Evolutionary conservation across 2,888 invertebrate species (phyloP).

Genomic region (Macrophya annulata): DNA sequence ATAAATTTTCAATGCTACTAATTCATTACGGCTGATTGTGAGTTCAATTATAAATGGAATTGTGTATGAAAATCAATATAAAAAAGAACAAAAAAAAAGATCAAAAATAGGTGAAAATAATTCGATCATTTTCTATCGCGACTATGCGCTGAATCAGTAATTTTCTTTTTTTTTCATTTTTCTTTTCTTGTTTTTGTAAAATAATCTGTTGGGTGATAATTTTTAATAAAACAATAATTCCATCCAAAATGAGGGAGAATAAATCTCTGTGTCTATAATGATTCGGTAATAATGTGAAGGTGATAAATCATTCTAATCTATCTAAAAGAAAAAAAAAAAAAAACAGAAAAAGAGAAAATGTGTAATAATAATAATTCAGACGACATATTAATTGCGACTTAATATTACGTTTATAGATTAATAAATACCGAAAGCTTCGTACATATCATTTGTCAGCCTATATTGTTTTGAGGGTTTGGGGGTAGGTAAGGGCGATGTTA

Average conservation of each 20-base stretch:
- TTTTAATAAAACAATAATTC: background rate
- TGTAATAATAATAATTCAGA: slow-evolving; percentile 4
- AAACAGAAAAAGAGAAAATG: background rate
- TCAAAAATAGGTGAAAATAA: background rate
- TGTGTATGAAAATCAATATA: background rate
- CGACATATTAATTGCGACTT: slow-evolving; percentile 9
- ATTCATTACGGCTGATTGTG: background rate
- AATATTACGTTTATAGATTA: slow-evolving; percentile 34
- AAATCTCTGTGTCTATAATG: background rate
- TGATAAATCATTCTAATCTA: background rate
- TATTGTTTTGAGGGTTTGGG: background rate
- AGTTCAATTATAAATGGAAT: background rate
- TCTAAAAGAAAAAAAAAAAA: background rate
- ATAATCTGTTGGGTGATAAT: background rate
- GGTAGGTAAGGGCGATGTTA: slow-evolving; percentile 12
- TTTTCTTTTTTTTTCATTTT: background rate
- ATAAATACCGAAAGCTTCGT: slow-evolving; percentile 53
- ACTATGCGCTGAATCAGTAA: background rate
- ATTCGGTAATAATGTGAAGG: background rate
- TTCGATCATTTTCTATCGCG: background rate
- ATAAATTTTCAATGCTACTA: background rate
- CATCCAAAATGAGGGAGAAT: background rate
- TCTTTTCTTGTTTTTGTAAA: background rate
- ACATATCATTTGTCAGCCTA: slow-evolving; percentile 47
- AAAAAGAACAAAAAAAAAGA: background rate